Base-by-base conservation (phyloP, 2,888 invertebrate species). In the Tetragonisca angustula region DNA sequence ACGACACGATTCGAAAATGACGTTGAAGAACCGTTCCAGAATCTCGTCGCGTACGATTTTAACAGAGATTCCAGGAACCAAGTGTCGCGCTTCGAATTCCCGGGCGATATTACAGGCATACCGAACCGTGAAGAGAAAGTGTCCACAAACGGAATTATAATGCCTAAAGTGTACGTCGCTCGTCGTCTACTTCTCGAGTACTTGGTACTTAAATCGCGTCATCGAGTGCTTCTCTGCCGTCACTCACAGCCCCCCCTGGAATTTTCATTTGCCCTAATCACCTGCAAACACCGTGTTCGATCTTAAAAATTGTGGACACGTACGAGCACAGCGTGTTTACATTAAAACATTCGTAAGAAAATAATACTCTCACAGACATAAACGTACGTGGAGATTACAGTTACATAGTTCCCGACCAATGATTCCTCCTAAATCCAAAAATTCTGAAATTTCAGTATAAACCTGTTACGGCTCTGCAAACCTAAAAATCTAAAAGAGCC, bases 81-180 rank as follows among this genome's bases (percentile, higher is more conserved):
- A 13, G 65, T 65, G 76, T 65, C 71, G 65, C 68, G 75, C 64
- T 50, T 76, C 67, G 75, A 85, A 87, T 79, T 85, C 79, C 70
- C 67, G 86, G 52, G 74, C 69, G 76, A 82, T 61, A 78, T 70
- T 71, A 62, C 32, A 62, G 50, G 67, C 72, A 71, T 67, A 82
- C 83, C 52, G 73, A 82, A 81, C 83, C 86, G 82, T 80, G 65
- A 79, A 82, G 90, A 89, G 90, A 90, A 89, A 90, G 90, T 90
- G 86, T 89, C 87, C 81, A 90, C 90, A 90, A 80, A 83, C 86
- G 88, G 75, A 88, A 88, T 84, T 81, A 78, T 84, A 86, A 84
- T 84, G 75, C 64, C 74, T 68, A 79, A 76, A 80, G 84, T 71
- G 74, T 82, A 84, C 73, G 89, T 83, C 86, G 83, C 80, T 75